Base-by-base conservation (phyloP, 2,797 vertebrate genomes). In the Enteromius anoplus region DNA sequence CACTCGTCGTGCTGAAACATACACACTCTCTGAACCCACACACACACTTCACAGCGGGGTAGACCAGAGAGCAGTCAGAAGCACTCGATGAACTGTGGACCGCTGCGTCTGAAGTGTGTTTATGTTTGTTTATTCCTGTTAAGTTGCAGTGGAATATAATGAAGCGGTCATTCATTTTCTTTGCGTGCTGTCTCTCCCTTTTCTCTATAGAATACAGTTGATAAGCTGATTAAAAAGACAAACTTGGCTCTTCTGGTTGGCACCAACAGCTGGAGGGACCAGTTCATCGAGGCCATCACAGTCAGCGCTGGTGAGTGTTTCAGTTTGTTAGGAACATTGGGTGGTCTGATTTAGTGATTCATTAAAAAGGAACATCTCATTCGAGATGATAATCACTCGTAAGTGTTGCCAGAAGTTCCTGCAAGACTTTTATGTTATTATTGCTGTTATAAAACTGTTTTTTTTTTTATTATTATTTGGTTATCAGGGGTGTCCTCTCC, bases 191-290 rank as follows among this genome's bases (percentile, higher is more conserved):
- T 79, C 11, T 83, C 62, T 55, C 11, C 81, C 29, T 65, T 49
- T 62, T 89, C 42, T 88, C 85, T 89, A 29, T 92, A 99, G 98
- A 99, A 97, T 88, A 99, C 98, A 0, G 98, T 99, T 94, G 98
- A 99, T 94, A 99, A 99, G 92, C 96, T 99, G 90, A 99, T 99
- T 89, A 99, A 99, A 94, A 99, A 99, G 94, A 99, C 98, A 3
- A 99, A 99, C 94, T 93, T 99, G 92, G 98, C 98, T 85, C 95
- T 99, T 77, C 95, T 99, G 93, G 98, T 99, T 64, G 98, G 97
- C 85, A 99, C 98, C 14, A 98, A 99, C 95, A 98, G 97, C 95
- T 99, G 98, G 98, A 97, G 98, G 89, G 98, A 99, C 92, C 98
- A 99, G 92, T 99, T 99, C 89, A 99, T 99, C 4, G 98, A 99